Conservation (phyloP, 2,113 vertebrate genomes). For the Amblyopsis rosae region DNA sequence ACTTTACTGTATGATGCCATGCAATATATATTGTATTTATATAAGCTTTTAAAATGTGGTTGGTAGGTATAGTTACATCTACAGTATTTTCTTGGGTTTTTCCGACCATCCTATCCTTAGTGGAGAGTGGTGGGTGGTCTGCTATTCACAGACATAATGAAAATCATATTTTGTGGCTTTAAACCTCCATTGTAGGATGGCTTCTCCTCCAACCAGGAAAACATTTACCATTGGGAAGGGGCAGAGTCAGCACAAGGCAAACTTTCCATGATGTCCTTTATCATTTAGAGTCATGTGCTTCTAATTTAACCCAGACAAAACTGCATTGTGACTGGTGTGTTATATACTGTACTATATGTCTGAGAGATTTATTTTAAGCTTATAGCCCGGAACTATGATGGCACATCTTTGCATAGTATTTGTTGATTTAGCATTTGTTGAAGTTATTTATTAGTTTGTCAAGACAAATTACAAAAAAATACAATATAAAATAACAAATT, state of each 20-base stretch:
- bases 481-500: background rate
- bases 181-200: conserved; percentile 50
- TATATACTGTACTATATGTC: too few relatives aligned
- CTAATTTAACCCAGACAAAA: too few relatives aligned
- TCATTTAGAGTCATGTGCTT: conserved; percentile 11
- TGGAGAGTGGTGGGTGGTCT: conserved; percentile 66
- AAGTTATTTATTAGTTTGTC: too few relatives aligned
- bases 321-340: too few relatives aligned
- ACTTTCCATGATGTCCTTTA: conserved; percentile 53
- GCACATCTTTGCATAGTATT: too few relatives aligned
- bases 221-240: conserved; percentile 51
- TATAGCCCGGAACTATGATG: too few relatives aligned
- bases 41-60: conserved; percentile 53
- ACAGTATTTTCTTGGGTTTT: conserved; percentile 37
- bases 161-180: conserved; percentile 69
- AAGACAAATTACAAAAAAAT: background rate
- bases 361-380: too few relatives aligned
- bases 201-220: conserved; percentile 37
- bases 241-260: conserved; percentile 56
- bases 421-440: too few relatives aligned
- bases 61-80: conserved; percentile 49
- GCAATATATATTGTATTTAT: conserved; percentile 54
- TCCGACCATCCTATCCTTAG: conserved; percentile 44
- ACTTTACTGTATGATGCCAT: conserved; percentile 16
- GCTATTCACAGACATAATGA: conserved; percentile 60